Evolutionary conservation across 2,797 vertebrate genomes (phyloP).

Genomic region (Brotogeris chrysoptera): DNA sequence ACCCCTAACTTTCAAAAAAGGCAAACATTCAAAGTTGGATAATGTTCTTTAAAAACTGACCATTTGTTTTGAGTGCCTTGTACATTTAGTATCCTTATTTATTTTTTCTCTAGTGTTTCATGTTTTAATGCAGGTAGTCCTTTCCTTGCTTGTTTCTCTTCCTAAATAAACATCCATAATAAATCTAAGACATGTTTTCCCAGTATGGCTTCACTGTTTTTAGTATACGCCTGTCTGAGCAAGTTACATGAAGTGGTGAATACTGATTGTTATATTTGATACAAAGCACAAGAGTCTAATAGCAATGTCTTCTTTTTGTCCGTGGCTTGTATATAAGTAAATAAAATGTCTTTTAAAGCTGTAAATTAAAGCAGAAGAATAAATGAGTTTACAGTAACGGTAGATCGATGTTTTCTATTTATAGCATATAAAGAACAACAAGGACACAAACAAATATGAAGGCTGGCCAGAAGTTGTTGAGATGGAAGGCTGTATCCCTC

Average conservation of each 20-base stretch:
- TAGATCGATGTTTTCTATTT: slow-evolving; percentile 32
- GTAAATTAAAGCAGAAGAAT: not conserved
- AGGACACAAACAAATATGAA: slow-evolving; percentile 95
- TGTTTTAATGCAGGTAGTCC: not conserved
- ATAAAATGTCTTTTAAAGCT: not conserved
- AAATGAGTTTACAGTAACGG: not conserved
- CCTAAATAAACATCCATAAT: not conserved
- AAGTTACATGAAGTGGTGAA: not conserved
- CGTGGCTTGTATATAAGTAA: not conserved
- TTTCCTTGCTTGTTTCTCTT: not conserved
- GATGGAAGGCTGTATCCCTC: slow-evolving; percentile 96
- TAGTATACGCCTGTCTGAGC: not conserved
- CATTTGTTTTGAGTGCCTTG: not conserved
- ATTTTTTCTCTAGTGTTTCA: not conserved
- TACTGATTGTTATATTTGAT: not conserved
- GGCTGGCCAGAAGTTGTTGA: slow-evolving; percentile 99
- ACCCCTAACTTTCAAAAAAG: not conserved
- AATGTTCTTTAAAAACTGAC: not conserved
- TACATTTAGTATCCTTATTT: not conserved
- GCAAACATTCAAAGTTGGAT: fast-evolving
- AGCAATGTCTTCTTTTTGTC: not conserved
- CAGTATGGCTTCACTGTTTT: not conserved
- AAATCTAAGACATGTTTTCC: not conserved
- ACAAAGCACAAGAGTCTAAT: not conserved
- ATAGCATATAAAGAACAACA: slow-evolving; percentile 95